Evolutionary conservation across 2,888 invertebrate genomes (phyloP), one percentile per base, ranked within the genome.

Genomic region (Catocala fraxini): DNA sequence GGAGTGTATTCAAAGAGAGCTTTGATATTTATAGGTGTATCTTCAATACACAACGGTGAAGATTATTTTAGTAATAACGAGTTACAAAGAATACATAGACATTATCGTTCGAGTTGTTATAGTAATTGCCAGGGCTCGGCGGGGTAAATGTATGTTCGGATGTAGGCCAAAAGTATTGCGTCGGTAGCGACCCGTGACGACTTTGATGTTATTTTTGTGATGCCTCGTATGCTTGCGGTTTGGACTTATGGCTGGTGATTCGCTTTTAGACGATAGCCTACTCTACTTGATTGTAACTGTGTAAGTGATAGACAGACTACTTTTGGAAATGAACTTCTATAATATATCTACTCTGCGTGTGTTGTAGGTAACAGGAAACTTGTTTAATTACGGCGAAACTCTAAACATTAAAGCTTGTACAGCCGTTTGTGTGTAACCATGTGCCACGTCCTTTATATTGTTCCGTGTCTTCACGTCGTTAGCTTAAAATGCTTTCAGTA

Each of bases 131-230:
- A 76, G 83, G 82, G 80, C 74, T 79, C 51, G 82, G 79, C 77
- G 68, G 71, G 81, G 82, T 81, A 82, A 83, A 83, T 76, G 81
- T 75, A 80, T 86, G 73, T 72, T 81, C 69, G 78, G 85, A 92
- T 89, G 83, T 92, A 89, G 90, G 92, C 79, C 90, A 89, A 82
- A 88, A 85, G 85, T 85, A 87, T 82, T 87, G 81, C 83, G 77
- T 80, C 75, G 74, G 79, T 72, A 70, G 81, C 76, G 80, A 83
- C 80, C 83, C 82, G 81, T 81, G 84, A 83, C 82, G 83, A 80
- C 86, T 87, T 89, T 87, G 88, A 89, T 88, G 89, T 88, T 92
- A 93, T 91, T 91, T 91, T 88, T 84, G 88, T 88, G 85, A 88
- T 83, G 82, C 79, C 82, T 85, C 85, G 83, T 83, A 82, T 84